Conservation (phyloP, 1,140 invertebrate genomes). For the Pseudomyrmex sp. region DNA sequence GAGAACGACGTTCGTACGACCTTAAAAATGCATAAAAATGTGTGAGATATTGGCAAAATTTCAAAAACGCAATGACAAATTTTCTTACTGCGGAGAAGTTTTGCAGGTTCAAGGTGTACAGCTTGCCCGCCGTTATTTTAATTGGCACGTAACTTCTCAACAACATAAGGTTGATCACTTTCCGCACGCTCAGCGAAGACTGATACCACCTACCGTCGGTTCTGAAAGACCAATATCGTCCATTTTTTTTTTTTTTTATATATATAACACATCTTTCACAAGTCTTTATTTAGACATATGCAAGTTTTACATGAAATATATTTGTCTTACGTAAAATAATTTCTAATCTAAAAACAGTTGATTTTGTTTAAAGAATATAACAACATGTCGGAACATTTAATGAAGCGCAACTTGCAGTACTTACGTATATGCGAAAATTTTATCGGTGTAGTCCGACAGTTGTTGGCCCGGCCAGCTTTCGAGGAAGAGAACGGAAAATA, state of each 20-base stretch:
- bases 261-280: not conserved
- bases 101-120: conserved; percentile 72
- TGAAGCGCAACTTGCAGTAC: not conserved
- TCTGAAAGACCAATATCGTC: conserved; percentile 50
- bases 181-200: conserved; percentile 63
- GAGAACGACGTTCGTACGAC: conserved; percentile 70
- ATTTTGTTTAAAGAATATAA: not conserved
- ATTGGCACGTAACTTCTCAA: conserved; percentile 64
- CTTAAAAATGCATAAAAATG: conserved; percentile 52
- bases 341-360: no score
- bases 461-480: conserved; percentile 73
- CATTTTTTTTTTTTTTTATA: not conserved
- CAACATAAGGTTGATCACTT: conserved; percentile 66
- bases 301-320: not conserved
- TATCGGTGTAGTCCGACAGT: conserved; percentile 63
- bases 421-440: conserved; percentile 67
- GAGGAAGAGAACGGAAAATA: conserved; percentile 68
- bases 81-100: conserved; percentile 72
- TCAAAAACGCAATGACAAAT: not conserved
- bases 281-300: not conserved
- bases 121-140: conserved; percentile 69
- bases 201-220: conserved; percentile 69
- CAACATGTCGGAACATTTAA: not conserved
- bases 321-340: not conserved
- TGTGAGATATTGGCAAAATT: not conserved